Percentiles rank a stretch among this genome's conserved stretches.
These are phyloP conservation scores for Drosophila auraria DNA, from an alignment of 1,140 invertebrate species.

Conservation along the genomic window DNA sequence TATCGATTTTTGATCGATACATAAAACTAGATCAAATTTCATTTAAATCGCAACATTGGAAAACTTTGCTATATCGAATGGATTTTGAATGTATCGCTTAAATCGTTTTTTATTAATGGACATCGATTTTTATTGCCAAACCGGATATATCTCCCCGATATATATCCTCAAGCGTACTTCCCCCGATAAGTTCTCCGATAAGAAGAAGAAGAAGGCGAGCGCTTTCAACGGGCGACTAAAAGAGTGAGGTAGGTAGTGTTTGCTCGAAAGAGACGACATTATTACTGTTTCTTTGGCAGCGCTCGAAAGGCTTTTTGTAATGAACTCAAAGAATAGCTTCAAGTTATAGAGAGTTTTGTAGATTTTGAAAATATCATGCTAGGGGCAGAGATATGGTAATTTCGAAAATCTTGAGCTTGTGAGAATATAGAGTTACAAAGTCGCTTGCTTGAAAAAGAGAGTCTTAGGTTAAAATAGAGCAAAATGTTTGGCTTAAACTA, in stretches of 20 bases:
- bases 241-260: slow-evolving; percentile 6
- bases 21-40: too few species aligned
- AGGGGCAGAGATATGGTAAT: slow-evolving; percentile 17
- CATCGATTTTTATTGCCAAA: not conserved
- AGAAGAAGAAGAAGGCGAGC: slow-evolving; percentile 13
- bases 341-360: slow-evolving; percentile 4
- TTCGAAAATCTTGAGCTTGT: slow-evolving; percentile 26
- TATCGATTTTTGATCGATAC: too few species aligned
- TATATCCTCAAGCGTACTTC: slow-evolving; percentile 36
- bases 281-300: slow-evolving; percentile 54
- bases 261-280: slow-evolving; percentile 33
- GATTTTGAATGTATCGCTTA: too few species aligned
- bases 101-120: too few species aligned
- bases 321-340: slow-evolving; percentile 59
- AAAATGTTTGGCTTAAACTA: slow-evolving; percentile 56
- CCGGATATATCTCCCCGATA: not conserved
- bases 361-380: slow-evolving; percentile 20
- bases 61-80: too few species aligned
- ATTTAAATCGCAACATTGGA: too few species aligned
- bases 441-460: slow-evolving; percentile 30
- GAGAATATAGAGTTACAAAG: slow-evolving; percentile 17
- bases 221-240: slow-evolving; percentile 12
- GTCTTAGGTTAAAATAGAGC: slow-evolving; percentile 31
- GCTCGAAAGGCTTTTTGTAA: slow-evolving; percentile 49
- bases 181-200: slow-evolving; percentile 30